Percentiles rank a stretch among this genome's conserved stretches.
phyloP scores from a whole-genome alignment of 2,113 vertebrate species.

The Megalops atlanticus region DNA sequence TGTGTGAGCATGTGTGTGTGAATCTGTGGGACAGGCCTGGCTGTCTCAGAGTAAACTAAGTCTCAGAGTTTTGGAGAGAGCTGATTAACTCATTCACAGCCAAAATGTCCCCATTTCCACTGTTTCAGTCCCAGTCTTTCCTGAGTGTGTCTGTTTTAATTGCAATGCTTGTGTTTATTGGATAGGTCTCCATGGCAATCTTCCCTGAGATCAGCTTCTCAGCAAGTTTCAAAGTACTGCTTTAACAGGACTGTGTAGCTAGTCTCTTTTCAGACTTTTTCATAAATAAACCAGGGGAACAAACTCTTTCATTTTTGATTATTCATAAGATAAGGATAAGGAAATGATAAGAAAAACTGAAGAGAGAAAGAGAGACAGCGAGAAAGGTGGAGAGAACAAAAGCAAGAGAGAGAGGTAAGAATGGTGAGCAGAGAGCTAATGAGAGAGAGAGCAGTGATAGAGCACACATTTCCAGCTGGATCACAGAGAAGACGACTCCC shows the following conservation, averaged over 20 bases:
- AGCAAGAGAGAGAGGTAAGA: too few species aligned
- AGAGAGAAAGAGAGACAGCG: not conserved
- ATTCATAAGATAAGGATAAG: not conserved
- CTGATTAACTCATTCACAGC: constrained; percentile 17
- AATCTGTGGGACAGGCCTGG: not conserved
- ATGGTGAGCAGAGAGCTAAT: too few species aligned
- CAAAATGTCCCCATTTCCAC: not conserved
- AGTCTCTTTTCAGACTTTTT: not conserved
- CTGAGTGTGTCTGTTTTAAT: too few species aligned
- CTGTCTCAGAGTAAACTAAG: not conserved
- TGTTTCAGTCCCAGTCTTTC: too few species aligned
- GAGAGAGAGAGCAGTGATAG: too few species aligned
- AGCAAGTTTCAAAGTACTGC: not conserved
- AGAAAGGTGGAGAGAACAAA: not conserved
- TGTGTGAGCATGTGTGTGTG: not conserved
- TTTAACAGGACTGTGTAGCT: not conserved
- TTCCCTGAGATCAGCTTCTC: not conserved
- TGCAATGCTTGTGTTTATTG: too few species aligned
- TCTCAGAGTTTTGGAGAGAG: not conserved
- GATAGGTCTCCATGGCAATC: constrained; percentile 7
- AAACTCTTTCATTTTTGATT: not conserved
- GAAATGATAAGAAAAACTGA: not conserved
- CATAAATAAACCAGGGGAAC: not conserved
- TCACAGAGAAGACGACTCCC: not conserved
- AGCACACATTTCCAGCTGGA: too few species aligned